These are phyloP conservation scores for Philypnodon macrostomus DNA, from an alignment of 2,797 vertebrate species.

Conservation along the genomic window DNA sequence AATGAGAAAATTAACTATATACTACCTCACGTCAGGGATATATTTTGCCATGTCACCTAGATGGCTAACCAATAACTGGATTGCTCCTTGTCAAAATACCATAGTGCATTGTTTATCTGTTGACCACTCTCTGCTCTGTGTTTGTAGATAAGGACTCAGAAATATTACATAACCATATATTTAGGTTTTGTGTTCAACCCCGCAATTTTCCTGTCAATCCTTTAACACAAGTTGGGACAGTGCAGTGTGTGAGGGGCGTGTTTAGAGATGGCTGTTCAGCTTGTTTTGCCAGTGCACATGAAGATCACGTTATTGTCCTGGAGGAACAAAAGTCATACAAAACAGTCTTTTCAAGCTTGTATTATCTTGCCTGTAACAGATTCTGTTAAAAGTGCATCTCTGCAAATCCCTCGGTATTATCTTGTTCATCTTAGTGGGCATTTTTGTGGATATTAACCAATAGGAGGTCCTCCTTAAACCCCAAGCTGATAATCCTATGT, in stretches of 20 bases:
- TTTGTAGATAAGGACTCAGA: conserved; percentile 39
- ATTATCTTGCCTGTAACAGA: conserved; percentile 2
- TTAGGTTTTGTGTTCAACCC: neutral
- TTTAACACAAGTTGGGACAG: conserved; percentile 4
- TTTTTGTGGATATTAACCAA: conserved; percentile 26
- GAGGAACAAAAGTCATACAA: conserved; percentile 1
- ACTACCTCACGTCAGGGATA: too few species aligned
- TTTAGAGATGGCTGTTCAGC: conserved; percentile 29
- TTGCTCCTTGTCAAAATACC: too few species aligned
- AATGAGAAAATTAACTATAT: too few species aligned
- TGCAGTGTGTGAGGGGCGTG: conserved; percentile 35
- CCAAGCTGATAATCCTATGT: conserved; percentile 64
- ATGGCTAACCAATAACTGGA: too few species aligned
- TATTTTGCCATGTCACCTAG: too few species aligned
- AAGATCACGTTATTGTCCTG: conserved; percentile 3
- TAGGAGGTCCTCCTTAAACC: conserved; percentile 17
- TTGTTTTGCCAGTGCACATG: conserved; percentile 28
- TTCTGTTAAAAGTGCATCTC: conserved; percentile 8
- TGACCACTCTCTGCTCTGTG: conserved; percentile 33
- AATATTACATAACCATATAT: neutral
- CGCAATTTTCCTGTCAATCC: conserved; percentile 2
- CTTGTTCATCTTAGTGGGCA: conserved; percentile 22
- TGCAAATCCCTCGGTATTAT: conserved; percentile 19
- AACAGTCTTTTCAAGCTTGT: neutral
- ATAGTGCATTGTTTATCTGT: neutral